Evolutionary conservation across 1,140 invertebrate genomes (phyloP).

Genomic region (Chionoecetes opilio): DNA sequence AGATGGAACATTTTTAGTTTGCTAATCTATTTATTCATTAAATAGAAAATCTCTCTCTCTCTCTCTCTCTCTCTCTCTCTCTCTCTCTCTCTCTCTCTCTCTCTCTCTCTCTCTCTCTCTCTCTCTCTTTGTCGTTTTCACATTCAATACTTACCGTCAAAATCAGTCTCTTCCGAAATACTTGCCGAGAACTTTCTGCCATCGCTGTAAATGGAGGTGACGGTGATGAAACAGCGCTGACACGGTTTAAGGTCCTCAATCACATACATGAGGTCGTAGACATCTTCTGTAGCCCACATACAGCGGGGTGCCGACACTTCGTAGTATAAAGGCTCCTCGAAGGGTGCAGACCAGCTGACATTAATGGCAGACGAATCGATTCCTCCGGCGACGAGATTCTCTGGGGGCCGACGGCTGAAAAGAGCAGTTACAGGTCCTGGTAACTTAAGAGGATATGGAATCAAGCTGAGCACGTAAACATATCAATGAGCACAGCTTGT

Average conservation of each 20-base stretch:
- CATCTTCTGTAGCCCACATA: not conserved
- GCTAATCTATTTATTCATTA: too few species aligned
- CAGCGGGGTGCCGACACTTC: too few species aligned
- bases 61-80: conserved; percentile 18
- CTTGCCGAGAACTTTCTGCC: not conserved
- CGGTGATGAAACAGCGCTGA: not conserved
- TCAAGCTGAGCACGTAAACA: too few species aligned
- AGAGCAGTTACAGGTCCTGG: not conserved
- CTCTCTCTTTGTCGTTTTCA: too few species aligned
- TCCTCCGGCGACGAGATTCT: not conserved
- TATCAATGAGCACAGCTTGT: too few species aligned
- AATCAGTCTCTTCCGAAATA: not conserved
- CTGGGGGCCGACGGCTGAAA: not conserved
- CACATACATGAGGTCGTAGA: not conserved
- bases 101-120: too few species aligned
- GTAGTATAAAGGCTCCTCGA: not conserved
- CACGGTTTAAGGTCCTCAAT: not conserved
- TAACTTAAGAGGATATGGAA: too few species aligned
- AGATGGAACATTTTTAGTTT: not conserved
- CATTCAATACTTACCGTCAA: not conserved
- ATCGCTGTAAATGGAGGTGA: not conserved
- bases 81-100: not conserved
- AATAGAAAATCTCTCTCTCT: not conserved
- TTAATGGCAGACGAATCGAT: not conserved
- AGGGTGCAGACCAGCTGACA: not conserved